Evolutionary conservation across 2,888 invertebrate genomes (phyloP).

Genomic region (Terebella lapidaria): DNA sequence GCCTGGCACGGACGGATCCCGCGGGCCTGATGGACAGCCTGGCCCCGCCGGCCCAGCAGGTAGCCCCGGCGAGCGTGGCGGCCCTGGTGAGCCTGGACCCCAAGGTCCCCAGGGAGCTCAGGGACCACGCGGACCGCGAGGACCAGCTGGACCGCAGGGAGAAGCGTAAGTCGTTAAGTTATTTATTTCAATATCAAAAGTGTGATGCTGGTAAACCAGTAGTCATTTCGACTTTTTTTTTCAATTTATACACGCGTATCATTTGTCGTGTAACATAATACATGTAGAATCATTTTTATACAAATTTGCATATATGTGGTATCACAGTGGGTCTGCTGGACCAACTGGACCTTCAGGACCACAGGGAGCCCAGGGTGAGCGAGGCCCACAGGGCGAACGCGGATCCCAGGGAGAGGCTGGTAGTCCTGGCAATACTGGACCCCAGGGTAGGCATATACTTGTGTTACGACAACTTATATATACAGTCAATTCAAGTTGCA

Average conservation of each 20-base stretch:
- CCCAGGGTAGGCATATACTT: too few species aligned
- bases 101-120: conserved; percentile 6
- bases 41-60: conserved; percentile 12
- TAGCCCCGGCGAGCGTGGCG: conserved; percentile 2
- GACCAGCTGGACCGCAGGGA: conserved; percentile 24
- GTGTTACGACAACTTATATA: too few species aligned
- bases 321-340: conserved; percentile 14
- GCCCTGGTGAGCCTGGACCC: conserved; percentile 7
- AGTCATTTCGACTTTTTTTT: too few species aligned
- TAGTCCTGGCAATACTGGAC: conserved; percentile 16
- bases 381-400: conserved; percentile 9
- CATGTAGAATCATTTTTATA: too few species aligned
- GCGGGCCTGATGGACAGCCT: conserved; percentile 10
- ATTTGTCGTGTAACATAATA: too few species aligned
- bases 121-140: conserved; percentile 9
- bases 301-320: too few species aligned
- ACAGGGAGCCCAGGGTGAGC: not conserved
- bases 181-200: too few species aligned
- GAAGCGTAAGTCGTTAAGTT: conserved; percentile 12
- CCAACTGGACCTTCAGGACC: conserved; percentile 7
- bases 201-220: too few species aligned
- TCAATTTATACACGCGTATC: too few species aligned
- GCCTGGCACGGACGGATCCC: not conserved
- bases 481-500: too few species aligned
- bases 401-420: conserved; percentile 15